A percentile compares a stretch with the other conserved stretches of the same genome.
Conservation (phyloP, 2,888 invertebrate genomes). For the Sinotaia quadrata region DNA sequence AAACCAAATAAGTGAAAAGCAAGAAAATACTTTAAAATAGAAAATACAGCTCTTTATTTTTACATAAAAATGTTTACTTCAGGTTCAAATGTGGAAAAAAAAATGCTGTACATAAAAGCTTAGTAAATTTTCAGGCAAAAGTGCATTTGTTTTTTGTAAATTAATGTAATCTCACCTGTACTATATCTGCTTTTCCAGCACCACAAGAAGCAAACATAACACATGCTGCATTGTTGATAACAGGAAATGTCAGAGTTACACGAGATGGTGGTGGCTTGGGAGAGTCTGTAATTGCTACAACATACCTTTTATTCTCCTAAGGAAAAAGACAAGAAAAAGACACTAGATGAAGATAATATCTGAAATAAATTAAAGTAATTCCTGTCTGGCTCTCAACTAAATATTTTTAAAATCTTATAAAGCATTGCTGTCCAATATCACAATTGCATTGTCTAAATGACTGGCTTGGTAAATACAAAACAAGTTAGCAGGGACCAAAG, state of each 20-base stretch:
- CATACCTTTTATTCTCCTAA: constrained; percentile 75
- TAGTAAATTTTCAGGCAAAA: too few species aligned
- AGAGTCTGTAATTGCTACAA: constrained; percentile 90
- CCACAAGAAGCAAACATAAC: constrained; percentile 91
- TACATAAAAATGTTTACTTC: background rate
- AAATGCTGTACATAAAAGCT: background rate
- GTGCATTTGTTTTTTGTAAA: background rate
- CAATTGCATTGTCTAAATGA: too few species aligned
- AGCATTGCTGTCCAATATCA: too few species aligned
- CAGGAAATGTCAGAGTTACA: constrained; percentile 91
- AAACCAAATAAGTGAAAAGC: too few species aligned
- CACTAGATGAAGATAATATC: too few species aligned
- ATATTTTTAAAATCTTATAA: too few species aligned
- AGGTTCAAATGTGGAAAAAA: background rate
- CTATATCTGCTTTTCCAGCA: constrained; percentile 82
- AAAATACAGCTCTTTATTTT: background rate
- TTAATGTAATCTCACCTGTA: constrained; percentile 54
- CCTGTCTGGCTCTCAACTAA: too few species aligned
- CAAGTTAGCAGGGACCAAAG: too few species aligned
- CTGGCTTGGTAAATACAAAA: too few species aligned
- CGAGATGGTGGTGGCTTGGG: constrained; percentile 95
- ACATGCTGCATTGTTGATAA: constrained; percentile 87
- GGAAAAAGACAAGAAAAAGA: too few species aligned
- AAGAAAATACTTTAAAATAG: too few species aligned
- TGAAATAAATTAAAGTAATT: too few species aligned